phyloP scores from a whole-genome alignment of 2,797 vertebrate species.

The Clarias pachynema region DNA sequence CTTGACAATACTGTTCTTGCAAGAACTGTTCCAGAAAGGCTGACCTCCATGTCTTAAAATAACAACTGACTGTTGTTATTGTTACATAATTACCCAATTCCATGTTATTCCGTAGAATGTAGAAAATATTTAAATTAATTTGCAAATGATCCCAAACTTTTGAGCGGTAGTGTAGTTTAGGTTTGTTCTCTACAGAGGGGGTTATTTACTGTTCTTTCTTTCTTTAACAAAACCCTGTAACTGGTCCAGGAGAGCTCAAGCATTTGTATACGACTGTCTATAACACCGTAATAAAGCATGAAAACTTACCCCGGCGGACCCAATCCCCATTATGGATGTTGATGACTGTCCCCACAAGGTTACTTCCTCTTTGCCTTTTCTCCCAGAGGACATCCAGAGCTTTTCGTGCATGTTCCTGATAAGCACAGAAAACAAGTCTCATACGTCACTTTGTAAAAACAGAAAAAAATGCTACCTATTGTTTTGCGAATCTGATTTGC shows the following conservation, averaged over 20 bases:
- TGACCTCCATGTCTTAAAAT: too few species aligned
- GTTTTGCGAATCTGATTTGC: not conserved
- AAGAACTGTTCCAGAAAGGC: too few species aligned
- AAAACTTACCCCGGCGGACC: constrained; percentile 77
- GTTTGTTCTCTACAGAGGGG: not conserved
- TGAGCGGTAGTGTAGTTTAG: too few species aligned
- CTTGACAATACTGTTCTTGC: too few species aligned
- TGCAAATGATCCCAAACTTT: too few species aligned
- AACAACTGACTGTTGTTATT: too few species aligned
- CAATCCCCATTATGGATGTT: constrained; percentile 85
- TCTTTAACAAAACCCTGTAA: not conserved
- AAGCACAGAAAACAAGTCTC: not conserved
- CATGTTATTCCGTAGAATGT: too few species aligned
- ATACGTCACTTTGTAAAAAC: not conserved
- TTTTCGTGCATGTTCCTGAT: constrained; percentile 77
- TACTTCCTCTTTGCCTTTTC: constrained; percentile 80
- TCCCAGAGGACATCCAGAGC: constrained; percentile 84
- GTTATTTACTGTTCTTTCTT: not conserved
- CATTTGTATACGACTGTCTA: not conserved
- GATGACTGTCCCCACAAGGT: constrained; percentile 83
- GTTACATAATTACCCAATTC: too few species aligned
- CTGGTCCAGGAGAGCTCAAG: not conserved
- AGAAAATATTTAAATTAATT: too few species aligned
- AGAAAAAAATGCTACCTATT: not conserved
- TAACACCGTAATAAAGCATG: not conserved